Base-by-base conservation (phyloP, 2,113 vertebrate species). In the Pachypanchax playfairii region DNA sequence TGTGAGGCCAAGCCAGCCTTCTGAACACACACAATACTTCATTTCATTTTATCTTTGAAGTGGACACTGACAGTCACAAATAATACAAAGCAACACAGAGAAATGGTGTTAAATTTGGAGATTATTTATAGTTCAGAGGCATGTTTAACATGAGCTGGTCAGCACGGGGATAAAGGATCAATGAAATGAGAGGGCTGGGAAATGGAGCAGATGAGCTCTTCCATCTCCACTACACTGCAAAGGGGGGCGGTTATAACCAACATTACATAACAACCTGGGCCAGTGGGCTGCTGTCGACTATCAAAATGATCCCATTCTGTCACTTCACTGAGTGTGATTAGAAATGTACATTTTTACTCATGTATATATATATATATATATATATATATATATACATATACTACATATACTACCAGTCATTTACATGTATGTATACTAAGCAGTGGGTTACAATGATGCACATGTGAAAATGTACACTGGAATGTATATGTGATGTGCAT, bases 181-280 rank as follows among this genome's bases (percentile, higher is more conserved):
- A 73, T 54, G 31, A 39, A n/a, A 70, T 59, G 61, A 72, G 50
- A 61, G 52, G 62, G 76, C 6, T 35, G 46, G 68, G 47, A 52
- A 63, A 79, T 21, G 50, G 49, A 70, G 55, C 58, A 71, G 58
- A 84, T 70, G 79, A 77, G 62, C 75, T 77, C 48, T 44, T 65
- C 42, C 42, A 24, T 65, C 43, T 44, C 29, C n/a, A 46, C 55
- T 47, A 22, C 43, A 25, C 26, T 57, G 49, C 12, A 28, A 8
- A 36, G 35, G 11, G 50, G 2, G 22, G 18, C 11, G 6, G 15
- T 3, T n/a, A 36, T 25, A 52, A 56, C 22, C 17, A 3, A 31
- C 49, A 35, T 88, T 88, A 56, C 24, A 20, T 82, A 87, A 88
- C 36, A 76, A 67, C 63, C 51, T 58, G 63, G 75, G 70, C 84